Evolutionary conservation across 1,140 invertebrate genomes (phyloP).

Genomic region (Theocolax elegans): DNA sequence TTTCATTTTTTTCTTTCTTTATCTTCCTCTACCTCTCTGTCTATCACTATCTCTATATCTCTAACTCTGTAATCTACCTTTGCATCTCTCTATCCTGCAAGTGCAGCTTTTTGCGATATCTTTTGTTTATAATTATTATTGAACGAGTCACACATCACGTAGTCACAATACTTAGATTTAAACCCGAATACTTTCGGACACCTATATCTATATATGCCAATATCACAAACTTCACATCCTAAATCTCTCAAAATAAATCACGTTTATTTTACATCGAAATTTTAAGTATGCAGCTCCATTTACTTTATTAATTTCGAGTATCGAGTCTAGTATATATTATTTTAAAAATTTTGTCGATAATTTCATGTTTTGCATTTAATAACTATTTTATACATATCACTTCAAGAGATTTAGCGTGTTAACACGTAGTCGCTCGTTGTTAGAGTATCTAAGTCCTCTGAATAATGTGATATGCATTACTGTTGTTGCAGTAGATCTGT

Average conservation of each 20-base stretch:
- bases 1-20: slow-evolving; percentile 42
- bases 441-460: neutral
- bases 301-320: too few relatives aligned
- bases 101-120: slow-evolving; percentile 48
- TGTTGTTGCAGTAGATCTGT: neutral
- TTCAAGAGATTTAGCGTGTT: neutral
- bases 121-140: slow-evolving; percentile 12
- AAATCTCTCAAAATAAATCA: neutral
- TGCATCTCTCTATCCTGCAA: slow-evolving; percentile 49
- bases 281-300: neutral
- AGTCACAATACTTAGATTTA: slow-evolving; percentile 5
- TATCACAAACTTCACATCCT: neutral
- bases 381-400: too few relatives aligned
- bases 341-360: too few relatives aligned
- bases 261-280: neutral
- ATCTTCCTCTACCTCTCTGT: too few relatives aligned
- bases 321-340: too few relatives aligned
- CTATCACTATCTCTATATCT: too few relatives aligned
- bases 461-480: slow-evolving; percentile 8
- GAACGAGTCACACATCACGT: neutral
- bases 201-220: neutral
- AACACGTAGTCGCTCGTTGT: neutral
- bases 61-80: too few relatives aligned
- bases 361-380: too few relatives aligned
- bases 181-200: neutral